These are phyloP conservation scores for Stenopsyche tienmushanensis DNA, from an alignment of 1,140 invertebrate species.

Conservation along the genomic window DNA sequence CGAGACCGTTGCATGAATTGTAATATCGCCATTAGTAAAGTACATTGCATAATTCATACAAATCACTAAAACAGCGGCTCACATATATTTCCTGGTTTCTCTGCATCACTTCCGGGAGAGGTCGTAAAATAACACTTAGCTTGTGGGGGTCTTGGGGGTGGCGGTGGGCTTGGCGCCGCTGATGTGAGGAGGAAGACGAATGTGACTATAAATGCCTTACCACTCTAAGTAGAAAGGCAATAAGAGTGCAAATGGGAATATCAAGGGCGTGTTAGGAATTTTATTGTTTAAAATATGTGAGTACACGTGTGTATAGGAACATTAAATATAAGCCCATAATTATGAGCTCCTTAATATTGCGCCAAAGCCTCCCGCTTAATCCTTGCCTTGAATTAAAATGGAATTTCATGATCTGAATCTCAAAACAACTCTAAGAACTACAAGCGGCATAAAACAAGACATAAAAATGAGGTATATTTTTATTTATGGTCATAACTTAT, in stretches of 20 bases:
- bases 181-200: neutral
- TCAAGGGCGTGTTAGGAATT: conserved; percentile 10
- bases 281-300: conserved; percentile 12
- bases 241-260: conserved; percentile 12
- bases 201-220: conserved; percentile 11
- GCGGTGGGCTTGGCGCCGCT: neutral
- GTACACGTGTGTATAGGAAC: neutral
- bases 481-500: too few relatives aligned
- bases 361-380: neutral
- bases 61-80: neutral
- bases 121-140: conserved; percentile 24
- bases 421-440: too few relatives aligned
- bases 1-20: neutral
- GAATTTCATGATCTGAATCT: too few relatives aligned
- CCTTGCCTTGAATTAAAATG: neutral
- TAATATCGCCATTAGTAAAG: neutral
- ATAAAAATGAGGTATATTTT: too few relatives aligned
- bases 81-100: neutral
- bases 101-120: conserved; percentile 2
- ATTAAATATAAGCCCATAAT: neutral
- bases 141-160: neutral
- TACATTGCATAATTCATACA: conserved; percentile 15
- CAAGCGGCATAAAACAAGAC: too few relatives aligned
- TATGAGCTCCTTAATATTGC: neutral
- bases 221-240: conserved; percentile 10